Conservation (phyloP, 1,140 invertebrate genomes). For the Drosophila parabipectinata region DNA sequence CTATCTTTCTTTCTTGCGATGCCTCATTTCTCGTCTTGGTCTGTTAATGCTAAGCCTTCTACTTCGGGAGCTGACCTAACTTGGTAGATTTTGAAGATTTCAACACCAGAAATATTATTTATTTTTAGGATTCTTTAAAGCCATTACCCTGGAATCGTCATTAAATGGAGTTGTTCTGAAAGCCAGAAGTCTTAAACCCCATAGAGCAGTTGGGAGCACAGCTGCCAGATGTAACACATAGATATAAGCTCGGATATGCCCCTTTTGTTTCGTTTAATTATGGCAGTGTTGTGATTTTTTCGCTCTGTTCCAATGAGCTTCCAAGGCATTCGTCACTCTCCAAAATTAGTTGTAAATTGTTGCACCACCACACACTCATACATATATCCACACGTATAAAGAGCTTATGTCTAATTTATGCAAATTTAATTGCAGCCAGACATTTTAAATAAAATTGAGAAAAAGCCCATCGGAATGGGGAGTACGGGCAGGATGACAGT, state of each 20-base stretch:
- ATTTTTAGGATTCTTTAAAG: too few species aligned
- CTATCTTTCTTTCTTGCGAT: conserved; percentile 5
- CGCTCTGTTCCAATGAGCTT: background rate
- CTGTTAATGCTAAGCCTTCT: conserved; percentile 13
- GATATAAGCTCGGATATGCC: background rate
- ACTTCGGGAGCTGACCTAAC: conserved; percentile 19
- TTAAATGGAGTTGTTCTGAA: too few species aligned
- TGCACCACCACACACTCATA: conserved; percentile 24
- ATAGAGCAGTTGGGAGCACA: background rate
- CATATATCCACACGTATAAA: conserved; percentile 7
- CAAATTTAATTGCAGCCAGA: conserved; percentile 72
- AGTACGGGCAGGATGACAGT: too few species aligned
- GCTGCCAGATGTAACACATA: background rate
- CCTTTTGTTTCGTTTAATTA: conserved; percentile 53
- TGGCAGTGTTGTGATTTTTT: conserved; percentile 32
- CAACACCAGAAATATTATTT: too few species aligned
- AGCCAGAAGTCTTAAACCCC: background rate
- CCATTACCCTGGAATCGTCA: too few species aligned
- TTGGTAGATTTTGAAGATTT: background rate
- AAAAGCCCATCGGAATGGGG: conserved; percentile 17
- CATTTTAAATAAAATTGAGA: conserved; percentile 61
- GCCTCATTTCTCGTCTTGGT: conserved; percentile 11
- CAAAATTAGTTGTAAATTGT: conserved; percentile 9
- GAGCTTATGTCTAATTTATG: conserved; percentile 69
- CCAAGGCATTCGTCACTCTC: conserved; percentile 8